Evolutionary conservation across 2,113 vertebrate genomes (phyloP).

Genomic region (Atrichornis clamosus): DNA sequence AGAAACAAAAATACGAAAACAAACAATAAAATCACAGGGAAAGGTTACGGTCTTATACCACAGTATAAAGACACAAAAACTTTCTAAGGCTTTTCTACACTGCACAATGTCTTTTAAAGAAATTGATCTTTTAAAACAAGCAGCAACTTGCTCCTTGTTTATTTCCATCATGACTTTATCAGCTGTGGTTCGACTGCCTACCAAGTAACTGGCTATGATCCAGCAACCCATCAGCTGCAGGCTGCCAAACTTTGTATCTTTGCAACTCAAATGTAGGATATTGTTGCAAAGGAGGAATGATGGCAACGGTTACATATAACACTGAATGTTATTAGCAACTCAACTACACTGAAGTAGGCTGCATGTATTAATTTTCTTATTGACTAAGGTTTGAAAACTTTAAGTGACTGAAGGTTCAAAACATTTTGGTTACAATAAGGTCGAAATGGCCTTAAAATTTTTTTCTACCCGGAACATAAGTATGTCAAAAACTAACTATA

Average conservation of each 20-base stretch:
- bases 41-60: neutral
- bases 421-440: slow-evolving; percentile 5
- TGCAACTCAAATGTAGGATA: neutral
- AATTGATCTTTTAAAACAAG: neutral
- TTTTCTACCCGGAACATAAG: neutral
- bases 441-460: neutral
- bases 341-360: neutral
- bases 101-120: neutral
- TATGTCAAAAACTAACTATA: neutral
- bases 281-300: neutral
- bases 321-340: neutral
- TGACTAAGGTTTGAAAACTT: neutral
- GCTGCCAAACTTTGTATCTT: neutral
- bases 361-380: slow-evolving; percentile 10
- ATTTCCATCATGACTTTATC: neutral
- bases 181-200: neutral
- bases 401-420: slow-evolving; percentile 37
- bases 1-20: neutral
- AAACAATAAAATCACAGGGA: neutral
- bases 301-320: neutral
- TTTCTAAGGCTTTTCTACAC: neutral
- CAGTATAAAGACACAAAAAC: neutral
- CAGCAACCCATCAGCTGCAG: neutral
- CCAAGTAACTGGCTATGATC: neutral
- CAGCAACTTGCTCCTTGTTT: neutral